Conservation (phyloP, 2,113 vertebrate species). For the Chascanopsetta lugubris region DNA sequence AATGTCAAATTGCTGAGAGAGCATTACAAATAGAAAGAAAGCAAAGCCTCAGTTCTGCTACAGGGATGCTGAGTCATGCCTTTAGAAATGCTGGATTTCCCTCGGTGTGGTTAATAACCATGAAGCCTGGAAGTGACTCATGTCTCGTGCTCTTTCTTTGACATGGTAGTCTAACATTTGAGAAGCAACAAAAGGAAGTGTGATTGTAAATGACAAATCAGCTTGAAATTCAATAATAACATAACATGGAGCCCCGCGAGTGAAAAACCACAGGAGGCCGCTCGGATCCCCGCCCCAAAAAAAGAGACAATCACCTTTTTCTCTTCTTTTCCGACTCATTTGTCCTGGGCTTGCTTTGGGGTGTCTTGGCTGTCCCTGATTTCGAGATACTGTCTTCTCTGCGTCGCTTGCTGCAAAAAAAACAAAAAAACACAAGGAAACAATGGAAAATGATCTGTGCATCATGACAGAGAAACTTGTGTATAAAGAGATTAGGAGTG, state of each 20-base stretch:
- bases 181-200: background rate
- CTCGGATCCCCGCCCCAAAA: background rate
- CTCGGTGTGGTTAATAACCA: background rate
- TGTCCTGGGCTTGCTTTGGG: constrained; percentile 89
- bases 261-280: background rate
- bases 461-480: background rate
- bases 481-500: no score
- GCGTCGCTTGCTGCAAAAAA: constrained; percentile 82
- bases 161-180: background rate
- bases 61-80: constrained; percentile 26
- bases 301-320: constrained; percentile 91
- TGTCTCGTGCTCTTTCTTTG: constrained; percentile 2
- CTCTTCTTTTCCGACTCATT: constrained; percentile 94
- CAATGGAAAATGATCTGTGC: background rate
- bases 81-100: constrained; percentile 17
- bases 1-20: background rate
- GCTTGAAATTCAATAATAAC: background rate
- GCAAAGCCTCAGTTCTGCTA: background rate
- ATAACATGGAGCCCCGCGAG: background rate
- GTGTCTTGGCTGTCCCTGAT: constrained; percentile 79
- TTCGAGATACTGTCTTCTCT: constrained; percentile 90
- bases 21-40: background rate
- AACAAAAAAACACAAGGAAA: background rate
- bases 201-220: background rate
- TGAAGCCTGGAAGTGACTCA: constrained; percentile 11